phyloP scores from a whole-genome alignment of 2,797 vertebrate species.

The Eulemur rubriventer region DNA sequence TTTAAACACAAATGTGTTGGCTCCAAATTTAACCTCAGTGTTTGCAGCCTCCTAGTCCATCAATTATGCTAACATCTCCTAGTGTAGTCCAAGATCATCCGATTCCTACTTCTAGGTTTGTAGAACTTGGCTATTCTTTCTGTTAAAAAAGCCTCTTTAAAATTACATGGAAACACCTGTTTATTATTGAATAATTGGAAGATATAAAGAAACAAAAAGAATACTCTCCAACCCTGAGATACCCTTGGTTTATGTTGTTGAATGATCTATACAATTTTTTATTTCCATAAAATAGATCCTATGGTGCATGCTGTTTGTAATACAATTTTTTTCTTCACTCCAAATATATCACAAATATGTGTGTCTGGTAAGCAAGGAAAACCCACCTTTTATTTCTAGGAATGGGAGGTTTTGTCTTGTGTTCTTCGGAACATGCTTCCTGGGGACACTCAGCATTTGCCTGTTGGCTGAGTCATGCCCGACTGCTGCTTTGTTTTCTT shows the following conservation, averaged over 20 bases:
- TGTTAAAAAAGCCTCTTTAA: background rate
- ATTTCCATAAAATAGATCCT: background rate
- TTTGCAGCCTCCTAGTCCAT: background rate
- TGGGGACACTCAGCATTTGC: background rate
- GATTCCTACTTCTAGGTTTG: background rate
- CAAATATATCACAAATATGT: background rate
- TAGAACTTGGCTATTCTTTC: background rate
- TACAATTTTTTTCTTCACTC: background rate
- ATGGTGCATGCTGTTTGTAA: background rate
- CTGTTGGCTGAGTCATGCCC: background rate
- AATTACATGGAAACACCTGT: background rate
- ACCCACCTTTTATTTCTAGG: background rate
- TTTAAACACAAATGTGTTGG: slow-evolving; percentile 58
- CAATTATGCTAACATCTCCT: background rate
- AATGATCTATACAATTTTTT: background rate
- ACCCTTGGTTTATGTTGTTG: background rate
- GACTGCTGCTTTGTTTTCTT: background rate
- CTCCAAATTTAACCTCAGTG: slow-evolving; percentile 2
- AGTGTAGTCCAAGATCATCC: background rate
- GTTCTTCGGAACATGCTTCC: background rate
- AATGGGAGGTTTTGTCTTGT: background rate
- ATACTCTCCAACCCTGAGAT: background rate
- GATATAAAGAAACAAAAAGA: background rate
- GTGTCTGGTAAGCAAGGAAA: background rate
- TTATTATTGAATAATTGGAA: background rate